These are phyloP conservation scores for Macaria liturata DNA, from an alignment of 2,888 invertebrate species.

Conservation along the genomic window DNA sequence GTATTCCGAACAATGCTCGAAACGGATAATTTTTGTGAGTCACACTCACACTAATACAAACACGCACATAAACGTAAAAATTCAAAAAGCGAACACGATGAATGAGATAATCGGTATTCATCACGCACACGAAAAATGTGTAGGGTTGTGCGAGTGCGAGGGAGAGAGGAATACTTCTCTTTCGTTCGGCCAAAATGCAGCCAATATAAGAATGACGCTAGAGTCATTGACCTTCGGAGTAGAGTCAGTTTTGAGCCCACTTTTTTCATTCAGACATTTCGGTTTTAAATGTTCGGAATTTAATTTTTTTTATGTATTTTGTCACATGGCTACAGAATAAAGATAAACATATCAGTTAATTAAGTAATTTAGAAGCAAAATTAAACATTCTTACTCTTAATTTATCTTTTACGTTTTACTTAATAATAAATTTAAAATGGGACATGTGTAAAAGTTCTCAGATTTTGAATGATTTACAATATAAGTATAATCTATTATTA, in stretches of 20 bases:
- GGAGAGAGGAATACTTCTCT: conserved; percentile 60
- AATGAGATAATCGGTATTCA: conserved; percentile 79
- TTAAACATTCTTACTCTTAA: too few relatives aligned
- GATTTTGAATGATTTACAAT: too few relatives aligned
- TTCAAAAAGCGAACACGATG: conserved; percentile 66
- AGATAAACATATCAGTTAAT: too few relatives aligned
- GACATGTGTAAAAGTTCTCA: too few relatives aligned
- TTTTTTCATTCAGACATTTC: conserved; percentile 6
- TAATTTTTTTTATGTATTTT: too few relatives aligned
- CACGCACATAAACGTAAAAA: conserved; percentile 60
- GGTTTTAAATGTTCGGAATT: too few relatives aligned
- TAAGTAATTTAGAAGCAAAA: too few relatives aligned
- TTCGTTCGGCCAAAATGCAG: conserved; percentile 76
- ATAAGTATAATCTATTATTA: too few relatives aligned
- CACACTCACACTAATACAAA: conserved; percentile 56
- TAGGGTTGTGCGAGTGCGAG: conserved; percentile 55
- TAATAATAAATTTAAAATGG: too few relatives aligned
- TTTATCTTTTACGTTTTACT: too few relatives aligned
- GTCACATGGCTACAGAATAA: too few relatives aligned
- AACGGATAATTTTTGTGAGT: conserved; percentile 72
- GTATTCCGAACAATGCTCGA: conserved; percentile 59
- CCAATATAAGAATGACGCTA: conserved; percentile 81
- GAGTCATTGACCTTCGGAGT: conserved; percentile 69
- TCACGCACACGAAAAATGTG: conserved; percentile 74
- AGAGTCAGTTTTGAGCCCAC: conserved; percentile 42